phyloP scores from a whole-genome alignment of 2,888 invertebrate genomes.

The Anthrax anthrax region DNA sequence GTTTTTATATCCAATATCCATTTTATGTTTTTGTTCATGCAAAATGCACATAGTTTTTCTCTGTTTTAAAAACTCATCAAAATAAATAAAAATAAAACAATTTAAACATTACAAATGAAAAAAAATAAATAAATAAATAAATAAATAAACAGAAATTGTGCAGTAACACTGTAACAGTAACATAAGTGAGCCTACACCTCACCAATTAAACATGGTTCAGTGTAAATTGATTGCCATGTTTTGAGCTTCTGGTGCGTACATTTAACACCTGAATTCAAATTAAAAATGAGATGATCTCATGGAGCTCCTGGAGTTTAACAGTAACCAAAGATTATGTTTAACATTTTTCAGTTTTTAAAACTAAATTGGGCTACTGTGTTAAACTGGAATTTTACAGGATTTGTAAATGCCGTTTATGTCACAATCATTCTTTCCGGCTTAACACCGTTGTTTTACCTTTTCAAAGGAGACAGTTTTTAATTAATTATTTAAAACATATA shows the following conservation, averaged over 20 bases:
- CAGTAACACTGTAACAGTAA: background rate
- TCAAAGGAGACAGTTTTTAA: background rate
- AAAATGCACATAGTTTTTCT: too few species aligned
- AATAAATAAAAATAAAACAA: too few species aligned
- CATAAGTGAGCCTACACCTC: conserved; percentile 11
- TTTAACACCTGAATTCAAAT: conserved; percentile 14
- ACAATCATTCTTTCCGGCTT: background rate
- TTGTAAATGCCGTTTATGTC: background rate
- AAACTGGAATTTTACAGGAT: background rate
- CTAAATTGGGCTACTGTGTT: conserved; percentile 11
- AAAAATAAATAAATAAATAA: too few species aligned
- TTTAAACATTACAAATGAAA: too few species aligned
- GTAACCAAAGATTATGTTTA: conserved; percentile 2
- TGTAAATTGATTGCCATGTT: conserved; percentile 15
- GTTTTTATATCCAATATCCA: background rate
- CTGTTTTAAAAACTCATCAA: too few species aligned
- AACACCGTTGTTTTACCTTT: background rate
- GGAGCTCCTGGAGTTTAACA: background rate
- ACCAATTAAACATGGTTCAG: conserved; percentile 13
- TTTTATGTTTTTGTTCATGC: background rate
- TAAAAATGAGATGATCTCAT: conserved; percentile 9
- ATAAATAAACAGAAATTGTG: conserved; percentile 1
- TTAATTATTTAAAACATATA: background rate
- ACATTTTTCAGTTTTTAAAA: background rate
- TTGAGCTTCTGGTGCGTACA: conserved; percentile 14